A percentile compares a stretch with the other conserved stretches of the same genome.
Conservation (phyloP, 2,113 vertebrate genomes). For the Colistium nudipinnis region DNA sequence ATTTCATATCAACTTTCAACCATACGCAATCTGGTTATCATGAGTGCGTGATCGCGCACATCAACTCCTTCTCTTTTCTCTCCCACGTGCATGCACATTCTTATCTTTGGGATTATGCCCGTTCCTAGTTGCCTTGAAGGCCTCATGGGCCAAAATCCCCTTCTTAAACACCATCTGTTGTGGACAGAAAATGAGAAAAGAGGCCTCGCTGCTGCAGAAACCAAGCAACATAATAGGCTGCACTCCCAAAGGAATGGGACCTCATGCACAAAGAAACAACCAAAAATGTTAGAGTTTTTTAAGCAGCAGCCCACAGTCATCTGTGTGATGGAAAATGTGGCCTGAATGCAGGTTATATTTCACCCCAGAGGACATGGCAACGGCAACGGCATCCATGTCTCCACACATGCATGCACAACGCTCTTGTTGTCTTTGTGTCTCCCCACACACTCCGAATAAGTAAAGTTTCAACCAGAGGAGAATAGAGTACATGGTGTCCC, state of each 20-base stretch:
- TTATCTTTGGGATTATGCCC: constrained; percentile 49
- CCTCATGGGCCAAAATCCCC: constrained; percentile 48
- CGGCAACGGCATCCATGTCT: constrained; percentile 9
- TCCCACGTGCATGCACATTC: constrained; percentile 2
- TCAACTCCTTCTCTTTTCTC: not conserved
- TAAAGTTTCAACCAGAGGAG: constrained; percentile 52
- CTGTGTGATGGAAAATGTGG: constrained; percentile 29
- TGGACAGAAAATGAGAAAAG: constrained; percentile 34
- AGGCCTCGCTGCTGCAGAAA: constrained; percentile 39
- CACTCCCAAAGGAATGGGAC: constrained; percentile 11
- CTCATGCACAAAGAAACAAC: not conserved
- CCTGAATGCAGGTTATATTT: constrained; percentile 37
- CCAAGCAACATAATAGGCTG: constrained; percentile 18
- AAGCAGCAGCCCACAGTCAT: constrained; percentile 19
- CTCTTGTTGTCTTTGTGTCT: constrained; percentile 29
- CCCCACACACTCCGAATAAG: constrained; percentile 35
- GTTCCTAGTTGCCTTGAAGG: constrained; percentile 45
- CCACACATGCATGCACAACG: constrained; percentile 2
- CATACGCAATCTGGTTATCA: constrained; percentile 6
- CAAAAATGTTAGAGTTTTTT: constrained; percentile 20
- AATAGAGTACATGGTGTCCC: constrained; percentile 39
- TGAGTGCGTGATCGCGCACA: not conserved
- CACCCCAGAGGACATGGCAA: constrained; percentile 24
- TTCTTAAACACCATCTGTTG: constrained; percentile 69
- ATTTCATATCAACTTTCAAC: constrained; percentile 44